Evolutionary conservation across 2,888 invertebrate genomes (phyloP).

Genomic region (Eurytoma californica): DNA sequence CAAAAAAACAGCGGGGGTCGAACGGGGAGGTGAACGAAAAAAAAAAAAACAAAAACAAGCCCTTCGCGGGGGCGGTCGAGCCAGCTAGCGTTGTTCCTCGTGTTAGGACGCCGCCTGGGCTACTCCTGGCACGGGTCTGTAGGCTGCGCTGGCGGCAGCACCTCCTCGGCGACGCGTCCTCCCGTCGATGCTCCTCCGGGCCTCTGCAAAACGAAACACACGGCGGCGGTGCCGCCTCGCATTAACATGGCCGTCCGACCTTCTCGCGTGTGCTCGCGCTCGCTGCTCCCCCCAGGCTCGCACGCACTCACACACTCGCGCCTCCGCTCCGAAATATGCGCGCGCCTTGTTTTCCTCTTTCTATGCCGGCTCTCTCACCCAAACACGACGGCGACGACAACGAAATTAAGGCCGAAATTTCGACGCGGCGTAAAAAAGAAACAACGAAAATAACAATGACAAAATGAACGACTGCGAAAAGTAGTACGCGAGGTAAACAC

Average conservation of each 20-base stretch:
- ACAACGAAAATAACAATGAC: too few species aligned
- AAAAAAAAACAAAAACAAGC: conserved; percentile 9
- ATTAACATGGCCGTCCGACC: conserved; percentile 66
- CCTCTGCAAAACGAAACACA: conserved; percentile 52
- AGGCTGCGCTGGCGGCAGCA: neutral
- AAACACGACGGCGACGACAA: neutral
- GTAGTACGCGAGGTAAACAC: neutral
- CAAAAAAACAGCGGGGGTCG: neutral
- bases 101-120: neutral
- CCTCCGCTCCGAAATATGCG: neutral
- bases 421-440: too few species aligned
- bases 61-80: neutral
- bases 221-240: conserved; percentile 58
- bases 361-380: neutral
- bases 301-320: neutral
- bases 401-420: too few species aligned
- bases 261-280: conserved; percentile 32
- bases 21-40: neutral
- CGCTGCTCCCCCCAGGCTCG: neutral
- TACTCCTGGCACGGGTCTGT: too few species aligned
- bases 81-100: neutral
- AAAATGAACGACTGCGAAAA: neutral
- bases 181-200: conserved; percentile 2
- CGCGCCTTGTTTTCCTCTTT: neutral
- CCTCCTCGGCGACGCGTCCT: conserved; percentile 2